phyloP scores from a whole-genome alignment of 1,140 invertebrate species.

The Aphelenchoides fujianensis region DNA sequence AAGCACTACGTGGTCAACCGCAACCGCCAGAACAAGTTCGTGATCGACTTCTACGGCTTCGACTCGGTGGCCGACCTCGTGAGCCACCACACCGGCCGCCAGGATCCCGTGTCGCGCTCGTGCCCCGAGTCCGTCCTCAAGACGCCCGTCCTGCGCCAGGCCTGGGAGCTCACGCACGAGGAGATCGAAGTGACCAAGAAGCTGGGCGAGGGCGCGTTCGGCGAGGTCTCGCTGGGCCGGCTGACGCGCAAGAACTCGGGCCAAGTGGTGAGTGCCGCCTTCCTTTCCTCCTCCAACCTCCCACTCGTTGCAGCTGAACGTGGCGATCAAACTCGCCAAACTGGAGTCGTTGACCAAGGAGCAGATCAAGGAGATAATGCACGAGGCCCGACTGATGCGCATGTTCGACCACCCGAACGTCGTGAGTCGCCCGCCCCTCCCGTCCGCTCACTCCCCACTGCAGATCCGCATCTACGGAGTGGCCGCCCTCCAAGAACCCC shows the following conservation, averaged over 20 bases:
- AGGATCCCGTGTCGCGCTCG: not conserved
- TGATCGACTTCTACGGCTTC: slow-evolving; percentile 17
- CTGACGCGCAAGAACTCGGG: slow-evolving; percentile 25
- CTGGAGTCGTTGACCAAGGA: slow-evolving; percentile 32
- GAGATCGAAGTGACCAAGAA: slow-evolving; percentile 38
- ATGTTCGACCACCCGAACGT: slow-evolving; percentile 47
- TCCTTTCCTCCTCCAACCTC: not conserved
- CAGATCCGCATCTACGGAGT: slow-evolving; percentile 51
- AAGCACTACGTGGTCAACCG: slow-evolving; percentile 25
- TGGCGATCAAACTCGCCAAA: slow-evolving; percentile 35
- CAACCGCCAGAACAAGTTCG: not conserved
- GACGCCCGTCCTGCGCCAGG: slow-evolving; percentile 31
- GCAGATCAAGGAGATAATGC: slow-evolving; percentile 35
- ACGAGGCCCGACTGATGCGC: slow-evolving; percentile 31
- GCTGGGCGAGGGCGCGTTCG: slow-evolving; percentile 44
- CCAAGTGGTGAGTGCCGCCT: slow-evolving; percentile 18
- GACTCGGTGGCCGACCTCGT: slow-evolving; percentile 10
- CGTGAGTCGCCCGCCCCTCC: not conserved
- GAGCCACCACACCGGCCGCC: slow-evolving; percentile 22
- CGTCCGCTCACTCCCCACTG: not conserved
- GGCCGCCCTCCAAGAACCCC: slow-evolving; percentile 41
- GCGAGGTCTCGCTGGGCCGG: slow-evolving; percentile 21
- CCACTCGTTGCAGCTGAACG: slow-evolving; percentile 23
- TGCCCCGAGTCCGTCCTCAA: slow-evolving; percentile 16
- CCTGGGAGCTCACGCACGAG: slow-evolving; percentile 35